Percentiles rank a stretch among this genome's conserved stretches.
Evolutionary conservation across 2,113 vertebrate species (phyloP).

Genomic region (Psettodes erumei): DNA sequence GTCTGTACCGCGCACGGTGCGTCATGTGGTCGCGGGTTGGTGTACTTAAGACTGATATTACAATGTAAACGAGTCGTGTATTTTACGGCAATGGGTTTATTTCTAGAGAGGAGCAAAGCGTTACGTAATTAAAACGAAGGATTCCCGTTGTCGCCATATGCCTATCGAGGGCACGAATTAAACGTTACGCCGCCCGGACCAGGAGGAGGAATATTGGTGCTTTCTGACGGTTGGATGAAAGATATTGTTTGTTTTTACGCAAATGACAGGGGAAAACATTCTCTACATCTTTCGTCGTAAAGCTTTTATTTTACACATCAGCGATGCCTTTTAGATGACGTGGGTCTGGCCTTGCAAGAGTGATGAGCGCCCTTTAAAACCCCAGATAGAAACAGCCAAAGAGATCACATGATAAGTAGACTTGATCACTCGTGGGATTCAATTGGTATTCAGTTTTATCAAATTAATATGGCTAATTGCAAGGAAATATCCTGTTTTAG

Average conservation of each 20-base stretch:
- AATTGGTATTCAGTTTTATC: neutral
- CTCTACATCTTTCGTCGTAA: neutral
- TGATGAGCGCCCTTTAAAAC: neutral
- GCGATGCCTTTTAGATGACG: constrained; percentile 42
- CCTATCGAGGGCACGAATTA: constrained; percentile 30
- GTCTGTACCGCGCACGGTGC: neutral
- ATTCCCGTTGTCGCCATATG: constrained; percentile 66
- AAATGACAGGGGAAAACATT: neutral
- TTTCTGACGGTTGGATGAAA: neutral
- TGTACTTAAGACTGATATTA: neutral
- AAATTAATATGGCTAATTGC: neutral
- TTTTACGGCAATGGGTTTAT: constrained; percentile 35
- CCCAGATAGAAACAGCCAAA: neutral
- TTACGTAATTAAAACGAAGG: constrained; percentile 74
- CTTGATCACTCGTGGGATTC: neutral
- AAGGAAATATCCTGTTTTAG: neutral
- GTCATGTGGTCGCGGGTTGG: neutral
- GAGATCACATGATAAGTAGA: neutral
- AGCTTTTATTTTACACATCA: constrained; percentile 28
- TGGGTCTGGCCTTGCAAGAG: constrained; percentile 22
- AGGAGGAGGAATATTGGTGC: neutral
- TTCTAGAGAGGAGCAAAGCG: constrained; percentile 57
- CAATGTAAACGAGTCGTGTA: neutral
- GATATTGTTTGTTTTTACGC: neutral
- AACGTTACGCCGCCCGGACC: constrained; percentile 30